A percentile compares a stretch with the other conserved stretches of the same genome.
Evolutionary conservation across 2,888 invertebrate genomes (phyloP).

Genomic region (Troides helena): DNA sequence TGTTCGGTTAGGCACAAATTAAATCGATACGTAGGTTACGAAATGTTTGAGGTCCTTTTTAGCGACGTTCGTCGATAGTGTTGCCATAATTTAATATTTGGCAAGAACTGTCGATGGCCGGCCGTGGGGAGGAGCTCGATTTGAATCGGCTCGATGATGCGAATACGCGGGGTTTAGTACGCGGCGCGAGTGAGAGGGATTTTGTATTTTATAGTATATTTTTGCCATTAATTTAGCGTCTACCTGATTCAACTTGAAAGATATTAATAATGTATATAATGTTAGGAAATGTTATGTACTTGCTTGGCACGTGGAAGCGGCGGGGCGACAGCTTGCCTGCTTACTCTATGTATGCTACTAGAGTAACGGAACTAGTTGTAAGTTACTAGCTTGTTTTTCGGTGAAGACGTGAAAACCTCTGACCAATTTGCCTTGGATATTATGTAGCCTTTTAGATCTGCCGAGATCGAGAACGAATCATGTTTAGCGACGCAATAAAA

Average conservation of each 20-base stretch:
- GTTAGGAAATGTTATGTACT: slow-evolving; percentile 59
- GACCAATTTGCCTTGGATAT: slow-evolving; percentile 81
- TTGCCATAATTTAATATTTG: neutral
- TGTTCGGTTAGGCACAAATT: slow-evolving; percentile 45
- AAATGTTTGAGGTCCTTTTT: slow-evolving; percentile 8
- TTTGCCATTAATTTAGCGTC: slow-evolving; percentile 64
- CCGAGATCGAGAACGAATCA: slow-evolving; percentile 72
- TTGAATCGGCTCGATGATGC: slow-evolving; percentile 22
- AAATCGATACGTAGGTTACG: slow-evolving; percentile 39
- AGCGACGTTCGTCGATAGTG: slow-evolving; percentile 16
- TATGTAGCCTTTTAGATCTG: slow-evolving; percentile 74
- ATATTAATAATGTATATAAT: slow-evolving; percentile 73
- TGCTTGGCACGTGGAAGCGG: slow-evolving; percentile 52
- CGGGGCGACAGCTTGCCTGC: slow-evolving; percentile 67
- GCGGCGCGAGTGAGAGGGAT: slow-evolving; percentile 47
- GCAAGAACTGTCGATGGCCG: neutral
- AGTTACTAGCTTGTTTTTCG: slow-evolving; percentile 74
- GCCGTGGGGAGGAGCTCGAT: neutral
- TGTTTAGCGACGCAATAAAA: slow-evolving; percentile 73
- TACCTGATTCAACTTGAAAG: slow-evolving; percentile 56
- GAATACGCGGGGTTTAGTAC: slow-evolving; percentile 40
- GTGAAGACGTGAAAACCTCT: slow-evolving; percentile 72
- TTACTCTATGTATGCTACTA: slow-evolving; percentile 60
- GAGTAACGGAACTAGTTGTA: slow-evolving; percentile 67
- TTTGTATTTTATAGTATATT: slow-evolving; percentile 66